Evolutionary conservation across 2,797 vertebrate species (phyloP).

Genomic region (Halcyon chelicuti): DNA sequence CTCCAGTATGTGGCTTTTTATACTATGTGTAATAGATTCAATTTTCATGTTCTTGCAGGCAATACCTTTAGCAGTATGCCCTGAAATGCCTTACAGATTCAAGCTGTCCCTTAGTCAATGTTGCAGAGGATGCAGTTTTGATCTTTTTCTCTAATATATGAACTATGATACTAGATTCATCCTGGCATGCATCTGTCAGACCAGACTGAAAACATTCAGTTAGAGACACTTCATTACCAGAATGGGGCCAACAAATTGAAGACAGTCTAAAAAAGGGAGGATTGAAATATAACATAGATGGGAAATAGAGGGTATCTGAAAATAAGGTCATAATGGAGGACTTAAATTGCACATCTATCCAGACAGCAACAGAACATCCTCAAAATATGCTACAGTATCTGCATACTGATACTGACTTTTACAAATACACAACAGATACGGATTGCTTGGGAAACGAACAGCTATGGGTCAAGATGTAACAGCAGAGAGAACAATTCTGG

Average conservation of each 20-base stretch:
- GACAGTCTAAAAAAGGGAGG: neutral
- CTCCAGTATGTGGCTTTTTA: neutral
- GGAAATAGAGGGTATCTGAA: slow-evolving; percentile 5
- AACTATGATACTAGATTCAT: slow-evolving; percentile 16
- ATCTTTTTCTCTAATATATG: slow-evolving; percentile 7
- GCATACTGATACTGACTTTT: neutral
- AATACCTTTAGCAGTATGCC: neutral
- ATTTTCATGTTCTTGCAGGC: neutral
- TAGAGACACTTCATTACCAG: slow-evolving; percentile 29
- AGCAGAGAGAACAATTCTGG: slow-evolving; percentile 6
- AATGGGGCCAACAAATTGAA: slow-evolving; percentile 12
- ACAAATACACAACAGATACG: neutral
- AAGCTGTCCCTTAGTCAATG: slow-evolving; percentile 48
- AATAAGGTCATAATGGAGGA: slow-evolving; percentile 22
- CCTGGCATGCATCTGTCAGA: slow-evolving; percentile 22
- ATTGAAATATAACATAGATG: slow-evolving; percentile 23
- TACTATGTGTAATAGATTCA: neutral
- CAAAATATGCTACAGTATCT: slow-evolving; percentile 5
- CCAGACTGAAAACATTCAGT: slow-evolving; percentile 15
- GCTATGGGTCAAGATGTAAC: slow-evolving; percentile 24
- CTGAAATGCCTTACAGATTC: slow-evolving; percentile 40
- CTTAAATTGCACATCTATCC: neutral
- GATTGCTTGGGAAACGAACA: slow-evolving; percentile 44
- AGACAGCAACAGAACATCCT: neutral
- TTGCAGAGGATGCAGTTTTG: slow-evolving; percentile 1